phyloP scores from a whole-genome alignment of 37 sponge, comb jelly and placozoan genomes.

The Agelas oroides region DNA sequence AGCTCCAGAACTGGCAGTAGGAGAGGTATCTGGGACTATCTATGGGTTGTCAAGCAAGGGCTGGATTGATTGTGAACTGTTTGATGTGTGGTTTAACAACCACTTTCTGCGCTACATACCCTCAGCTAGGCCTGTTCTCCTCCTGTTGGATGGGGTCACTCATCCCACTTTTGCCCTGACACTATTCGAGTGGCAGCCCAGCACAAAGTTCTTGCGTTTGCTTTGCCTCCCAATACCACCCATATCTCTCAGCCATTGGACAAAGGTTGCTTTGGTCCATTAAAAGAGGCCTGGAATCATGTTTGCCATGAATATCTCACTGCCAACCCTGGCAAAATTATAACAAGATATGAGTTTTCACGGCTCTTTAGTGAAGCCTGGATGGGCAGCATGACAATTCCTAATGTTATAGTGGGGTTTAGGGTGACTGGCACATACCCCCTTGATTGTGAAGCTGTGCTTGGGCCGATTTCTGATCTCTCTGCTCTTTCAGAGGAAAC shows the following conservation, averaged over 20 bases:
- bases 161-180: conserved; percentile 34
- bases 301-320: conserved; percentile 31
- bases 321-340: conserved; percentile 27
- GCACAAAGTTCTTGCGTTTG: conserved; percentile 9
- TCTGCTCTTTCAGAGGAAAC: neutral
- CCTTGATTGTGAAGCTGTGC: conserved; percentile 8
- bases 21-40: conserved; percentile 57
- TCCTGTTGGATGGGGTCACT: conserved; percentile 35
- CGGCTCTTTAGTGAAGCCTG: conserved; percentile 38
- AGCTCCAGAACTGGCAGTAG: conserved; percentile 28
- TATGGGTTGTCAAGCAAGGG: conserved; percentile 49
- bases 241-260: conserved; percentile 60
- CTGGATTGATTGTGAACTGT: conserved; percentile 48
- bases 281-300: conserved; percentile 39
- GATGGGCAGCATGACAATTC: conserved; percentile 42
- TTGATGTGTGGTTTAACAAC: conserved; percentile 53
- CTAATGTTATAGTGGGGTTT: conserved; percentile 33
- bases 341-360: conserved; percentile 42
- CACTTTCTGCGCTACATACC: conserved; percentile 58
- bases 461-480: neutral
- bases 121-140: neutral
- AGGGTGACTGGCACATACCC: conserved; percentile 44
- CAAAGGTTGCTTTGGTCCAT: conserved; percentile 16
- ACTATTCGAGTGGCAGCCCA: conserved; percentile 29
- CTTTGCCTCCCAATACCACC: conserved; percentile 52